Percentiles rank a stretch among this genome's conserved stretches.
Evolutionary conservation across 1,140 invertebrate genomes (phyloP).

Genomic region (Drosophila watanabei): DNA sequence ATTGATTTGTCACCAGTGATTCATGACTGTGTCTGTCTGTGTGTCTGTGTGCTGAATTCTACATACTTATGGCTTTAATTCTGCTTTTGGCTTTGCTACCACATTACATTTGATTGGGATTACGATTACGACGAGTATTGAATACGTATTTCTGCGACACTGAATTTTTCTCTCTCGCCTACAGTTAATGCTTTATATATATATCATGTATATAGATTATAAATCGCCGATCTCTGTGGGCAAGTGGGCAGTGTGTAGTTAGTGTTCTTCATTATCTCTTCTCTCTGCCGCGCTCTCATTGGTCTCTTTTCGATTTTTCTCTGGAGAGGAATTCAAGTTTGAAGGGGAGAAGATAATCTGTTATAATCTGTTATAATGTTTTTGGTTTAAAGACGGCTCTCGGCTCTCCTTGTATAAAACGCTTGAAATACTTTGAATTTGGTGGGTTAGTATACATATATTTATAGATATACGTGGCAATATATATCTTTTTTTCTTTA

Average conservation of each 20-base stretch:
- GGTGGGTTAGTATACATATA: constrained; percentile 84
- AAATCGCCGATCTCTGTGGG: constrained; percentile 37
- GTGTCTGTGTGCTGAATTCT: constrained; percentile 36
- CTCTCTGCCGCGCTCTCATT: constrained; percentile 12
- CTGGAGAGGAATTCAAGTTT: constrained; percentile 6
- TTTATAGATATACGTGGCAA: constrained; percentile 80
- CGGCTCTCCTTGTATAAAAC: constrained; percentile 65
- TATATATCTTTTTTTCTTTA: constrained; percentile 72
- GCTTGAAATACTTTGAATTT: constrained; percentile 84
- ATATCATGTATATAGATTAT: constrained; percentile 38
- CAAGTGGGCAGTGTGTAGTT: constrained; percentile 30
- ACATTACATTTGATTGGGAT: constrained; percentile 53
- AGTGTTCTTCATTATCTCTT: not conserved
- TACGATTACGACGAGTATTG: constrained; percentile 47
- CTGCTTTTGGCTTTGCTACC: constrained; percentile 41
- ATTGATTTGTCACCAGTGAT: too few relatives aligned
- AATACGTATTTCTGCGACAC: constrained; percentile 38
- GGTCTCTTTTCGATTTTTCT: constrained; percentile 1
- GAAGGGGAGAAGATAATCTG: constrained; percentile 4
- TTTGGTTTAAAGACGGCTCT: constrained; percentile 18
- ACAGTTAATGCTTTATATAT: constrained; percentile 39
- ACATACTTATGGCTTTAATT: constrained; percentile 41
- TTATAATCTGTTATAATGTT: too few relatives aligned
- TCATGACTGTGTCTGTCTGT: constrained; percentile 6
- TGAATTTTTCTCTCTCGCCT: constrained; percentile 31